Evolutionary conservation across 92 coral and sea anemone genomes (phyloP).

Genomic region (Micromussa lordhowensis): DNA sequence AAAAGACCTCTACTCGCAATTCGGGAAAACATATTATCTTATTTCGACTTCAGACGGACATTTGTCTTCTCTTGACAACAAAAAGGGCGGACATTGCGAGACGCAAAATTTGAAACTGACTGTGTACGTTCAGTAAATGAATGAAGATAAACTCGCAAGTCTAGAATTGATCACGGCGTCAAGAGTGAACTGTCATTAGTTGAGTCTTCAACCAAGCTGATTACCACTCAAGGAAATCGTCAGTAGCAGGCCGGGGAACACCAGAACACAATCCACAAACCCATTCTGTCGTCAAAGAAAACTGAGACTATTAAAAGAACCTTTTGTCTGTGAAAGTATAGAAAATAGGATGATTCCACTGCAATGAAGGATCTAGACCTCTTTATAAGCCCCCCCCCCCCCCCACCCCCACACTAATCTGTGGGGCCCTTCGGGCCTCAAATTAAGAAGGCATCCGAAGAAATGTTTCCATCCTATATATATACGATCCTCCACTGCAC

Average conservation of each 20-base stretch:
- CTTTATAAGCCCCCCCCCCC: too few species aligned
- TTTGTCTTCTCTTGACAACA: conserved; percentile 46
- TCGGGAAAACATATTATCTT: conserved; percentile 53
- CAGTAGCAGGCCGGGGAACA: not conserved
- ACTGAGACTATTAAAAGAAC: not conserved
- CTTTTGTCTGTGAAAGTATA: not conserved
- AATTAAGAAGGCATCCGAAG: too few species aligned
- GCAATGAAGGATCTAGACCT: too few species aligned
- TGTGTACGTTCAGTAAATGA: conserved; percentile 52
- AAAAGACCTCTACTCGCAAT: conserved; percentile 36
- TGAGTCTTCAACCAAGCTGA: not conserved
- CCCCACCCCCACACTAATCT: too few species aligned
- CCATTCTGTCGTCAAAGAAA: not conserved
- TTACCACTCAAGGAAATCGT: not conserved
- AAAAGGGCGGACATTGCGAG: conserved; percentile 58
- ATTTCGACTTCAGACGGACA: conserved; percentile 69
- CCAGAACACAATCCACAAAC: not conserved
- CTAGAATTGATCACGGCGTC: not conserved
- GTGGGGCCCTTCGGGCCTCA: too few species aligned
- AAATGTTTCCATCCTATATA: too few species aligned
- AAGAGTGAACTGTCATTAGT: not conserved
- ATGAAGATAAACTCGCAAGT: not conserved
- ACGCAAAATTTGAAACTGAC: conserved; percentile 48
- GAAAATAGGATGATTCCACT: not conserved
- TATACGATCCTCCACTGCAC: too few species aligned